phyloP scores from a whole-genome alignment of 2,797 vertebrate species.

The Ptychobarbus kaznakovi region DNA sequence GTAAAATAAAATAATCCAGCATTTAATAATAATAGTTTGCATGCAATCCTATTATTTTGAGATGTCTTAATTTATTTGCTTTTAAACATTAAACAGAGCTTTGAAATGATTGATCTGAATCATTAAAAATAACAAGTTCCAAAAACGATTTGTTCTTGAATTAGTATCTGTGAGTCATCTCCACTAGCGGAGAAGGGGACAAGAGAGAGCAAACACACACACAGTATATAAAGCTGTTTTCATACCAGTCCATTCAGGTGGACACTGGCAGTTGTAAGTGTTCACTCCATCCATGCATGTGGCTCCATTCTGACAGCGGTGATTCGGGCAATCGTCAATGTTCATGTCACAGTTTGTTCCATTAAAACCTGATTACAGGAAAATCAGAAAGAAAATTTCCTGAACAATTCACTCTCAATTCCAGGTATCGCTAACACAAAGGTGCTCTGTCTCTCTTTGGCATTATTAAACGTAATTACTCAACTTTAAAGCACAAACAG shows the following conservation, averaged over 20 bases:
- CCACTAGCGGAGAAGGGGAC: background rate
- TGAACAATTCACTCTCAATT: slow-evolving; percentile 2
- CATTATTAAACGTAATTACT: slow-evolving; percentile 46
- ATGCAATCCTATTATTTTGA: background rate
- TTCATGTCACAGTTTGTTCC: slow-evolving; percentile 90
- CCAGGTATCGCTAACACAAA: slow-evolving; percentile 29
- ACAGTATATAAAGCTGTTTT: background rate
- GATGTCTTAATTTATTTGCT: background rate
- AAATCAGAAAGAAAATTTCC: slow-evolving; percentile 42
- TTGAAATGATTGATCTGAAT: background rate
- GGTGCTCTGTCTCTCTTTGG: slow-evolving; percentile 10
- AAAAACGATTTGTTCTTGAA: background rate
- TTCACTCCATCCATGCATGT: slow-evolving; percentile 94
- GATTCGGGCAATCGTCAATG: slow-evolving; percentile 90
- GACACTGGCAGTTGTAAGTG: slow-evolving; percentile 96
- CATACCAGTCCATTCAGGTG: slow-evolving; percentile 94
- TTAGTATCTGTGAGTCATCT: background rate
- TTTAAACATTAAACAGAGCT: background rate
- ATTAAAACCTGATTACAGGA: slow-evolving; percentile 83
- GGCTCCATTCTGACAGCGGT: slow-evolving; percentile 90
- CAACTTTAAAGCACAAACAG: slow-evolving; percentile 20
- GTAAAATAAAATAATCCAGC: background rate
- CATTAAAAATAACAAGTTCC: background rate
- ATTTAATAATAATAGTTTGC: background rate
- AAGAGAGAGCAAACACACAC: background rate